Evolutionary conservation across 2,113 vertebrate species (phyloP), one percentile per base, ranked within the genome.

Genomic region (Xyliphius kryptos): DNA sequence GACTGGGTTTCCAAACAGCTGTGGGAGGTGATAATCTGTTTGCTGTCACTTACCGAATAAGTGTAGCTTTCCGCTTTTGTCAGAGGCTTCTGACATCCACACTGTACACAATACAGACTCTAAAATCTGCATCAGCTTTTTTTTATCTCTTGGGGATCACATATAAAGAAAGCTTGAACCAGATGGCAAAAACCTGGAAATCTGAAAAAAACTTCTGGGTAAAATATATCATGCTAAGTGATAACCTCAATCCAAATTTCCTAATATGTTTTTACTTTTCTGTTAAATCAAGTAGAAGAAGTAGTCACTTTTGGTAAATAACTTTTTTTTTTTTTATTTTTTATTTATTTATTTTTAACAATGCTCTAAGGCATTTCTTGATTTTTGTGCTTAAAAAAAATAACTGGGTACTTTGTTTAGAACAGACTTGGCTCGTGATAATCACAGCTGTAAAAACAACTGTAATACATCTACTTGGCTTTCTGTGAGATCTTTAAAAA

Each of bases 1-100:
- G 50, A 53, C 44, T 13, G 41, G 19, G 32, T 82, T 80, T 87
- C 47, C 68, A 55, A 53, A 67, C 68, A 74, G 68, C 63, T 74
- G 72, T 36, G 32, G 63, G 43, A 54, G 21, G 46, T 64, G 60
- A 70, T 26, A 32, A 47, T 47, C 32, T 51, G 43, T 47, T 60
- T 16, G 37, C 21, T 57, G 37, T 67, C 49, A 37, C 60, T 38
- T 13, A 56, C 50, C 12, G 40, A 46, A 46, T 32, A n/a, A 57
- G 22, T 21, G 26, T 7, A 17, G 17, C 46, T 19, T 50, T 43
- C 55, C 58, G 72, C 67, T 70, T 74, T 55, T 50, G 43, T 55
- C 61, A 60, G 68, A 66, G 12, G 22, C 6, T 47, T 8, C 20
- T 63, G 41, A 52, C 15, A 44, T 47, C 43, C 12, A 48, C 50